phyloP scores from a whole-genome alignment of 2,797 vertebrate species.

The Lagodon rhomboides region DNA sequence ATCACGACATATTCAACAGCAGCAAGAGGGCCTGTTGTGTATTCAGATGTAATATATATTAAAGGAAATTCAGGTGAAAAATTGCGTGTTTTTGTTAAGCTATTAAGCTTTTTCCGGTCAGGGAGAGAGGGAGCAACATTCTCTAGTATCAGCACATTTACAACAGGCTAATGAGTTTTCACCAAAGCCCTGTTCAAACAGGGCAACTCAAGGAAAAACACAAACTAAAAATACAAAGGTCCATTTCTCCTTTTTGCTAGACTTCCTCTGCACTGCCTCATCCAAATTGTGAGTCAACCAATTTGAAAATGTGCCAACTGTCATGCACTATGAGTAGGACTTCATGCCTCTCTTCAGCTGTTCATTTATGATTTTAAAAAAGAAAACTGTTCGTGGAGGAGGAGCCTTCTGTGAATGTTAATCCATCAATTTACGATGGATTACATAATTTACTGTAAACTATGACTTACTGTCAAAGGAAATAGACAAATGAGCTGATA shows the following conservation, averaged over 20 bases:
- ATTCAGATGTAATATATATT: neutral
- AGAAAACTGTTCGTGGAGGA: neutral
- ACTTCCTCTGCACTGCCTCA: constrained; percentile 32
- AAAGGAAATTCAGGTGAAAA: no score
- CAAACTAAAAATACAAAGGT: constrained; percentile 7
- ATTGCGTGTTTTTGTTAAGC: neutral
- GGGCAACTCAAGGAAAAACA: neutral
- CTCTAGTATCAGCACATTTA: no score
- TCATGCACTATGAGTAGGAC: neutral
- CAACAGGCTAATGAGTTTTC: accelerated
- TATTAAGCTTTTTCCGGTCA: neutral
- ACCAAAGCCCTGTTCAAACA: neutral
- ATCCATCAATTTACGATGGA: neutral
- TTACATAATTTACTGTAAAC: neutral
- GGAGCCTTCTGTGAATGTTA: neutral
- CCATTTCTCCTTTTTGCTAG: constrained; percentile 32
- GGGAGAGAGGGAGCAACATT: neutral
- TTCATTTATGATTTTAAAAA: neutral
- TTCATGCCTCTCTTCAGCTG: neutral
- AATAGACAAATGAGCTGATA: neutral
- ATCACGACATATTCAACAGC: neutral
- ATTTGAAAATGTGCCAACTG: neutral
- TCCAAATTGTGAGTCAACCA: neutral
- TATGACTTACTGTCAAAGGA: neutral
- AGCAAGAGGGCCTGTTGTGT: neutral